These are phyloP conservation scores for Melikaiella ostensackeni DNA, from an alignment of 2,888 invertebrate species.

Conservation along the genomic window DNA sequence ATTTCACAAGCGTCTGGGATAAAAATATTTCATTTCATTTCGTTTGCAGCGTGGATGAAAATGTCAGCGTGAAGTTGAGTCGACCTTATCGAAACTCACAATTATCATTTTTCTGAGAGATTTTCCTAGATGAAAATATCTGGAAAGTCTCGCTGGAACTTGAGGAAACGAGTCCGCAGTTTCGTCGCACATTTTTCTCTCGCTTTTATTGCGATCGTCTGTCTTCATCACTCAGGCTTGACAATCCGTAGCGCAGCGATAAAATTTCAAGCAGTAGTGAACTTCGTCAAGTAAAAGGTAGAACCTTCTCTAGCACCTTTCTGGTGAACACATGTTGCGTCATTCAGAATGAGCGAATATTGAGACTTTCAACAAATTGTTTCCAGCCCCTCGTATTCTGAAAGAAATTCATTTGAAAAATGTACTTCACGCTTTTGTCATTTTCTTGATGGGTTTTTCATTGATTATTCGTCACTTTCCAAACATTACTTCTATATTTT, in stretches of 20 bases:
- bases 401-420: constrained; percentile 31
- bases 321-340: constrained; percentile 22
- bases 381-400: constrained; percentile 16
- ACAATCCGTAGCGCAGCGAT: constrained; percentile 53
- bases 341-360: constrained; percentile 34
- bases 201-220: constrained; percentile 50
- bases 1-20: neutral
- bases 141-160: neutral
- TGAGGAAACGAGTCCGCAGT: constrained; percentile 1
- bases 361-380: constrained; percentile 37
- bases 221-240: constrained; percentile 56
- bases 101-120: neutral
- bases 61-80: neutral
- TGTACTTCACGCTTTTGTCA: constrained; percentile 27
- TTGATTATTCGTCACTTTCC: constrained; percentile 16
- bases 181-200: constrained; percentile 22
- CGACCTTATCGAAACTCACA: constrained; percentile 6
- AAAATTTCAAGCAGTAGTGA: constrained; percentile 37
- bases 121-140: neutral
- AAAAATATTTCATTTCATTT: constrained; percentile 17
- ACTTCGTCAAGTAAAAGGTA: constrained; percentile 30
- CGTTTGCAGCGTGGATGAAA: neutral
- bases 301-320: constrained; percentile 28
- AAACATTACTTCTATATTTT: neutral
- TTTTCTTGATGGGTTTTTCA: constrained; percentile 26